These are phyloP conservation scores for Drosophila sproati DNA, from an alignment of 1,140 invertebrate genomes.

Conservation along the genomic window DNA sequence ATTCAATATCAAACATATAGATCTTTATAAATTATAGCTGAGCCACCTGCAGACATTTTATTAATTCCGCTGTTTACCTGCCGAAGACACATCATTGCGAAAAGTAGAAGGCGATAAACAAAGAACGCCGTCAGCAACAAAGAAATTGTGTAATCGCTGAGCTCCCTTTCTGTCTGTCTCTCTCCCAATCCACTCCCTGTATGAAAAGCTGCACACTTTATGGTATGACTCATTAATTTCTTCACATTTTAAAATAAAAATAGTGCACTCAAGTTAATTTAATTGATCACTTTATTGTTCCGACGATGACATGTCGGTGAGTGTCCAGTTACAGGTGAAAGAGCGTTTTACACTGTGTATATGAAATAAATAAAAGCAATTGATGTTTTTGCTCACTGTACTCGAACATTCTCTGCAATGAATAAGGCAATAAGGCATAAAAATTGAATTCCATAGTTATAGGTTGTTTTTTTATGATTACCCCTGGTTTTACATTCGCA, in stretches of 20 bases:
- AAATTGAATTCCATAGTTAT: not conserved
- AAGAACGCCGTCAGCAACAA: too few species aligned
- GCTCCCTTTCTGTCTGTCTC: not conserved
- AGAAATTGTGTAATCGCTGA: too few species aligned
- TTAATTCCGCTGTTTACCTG: too few species aligned
- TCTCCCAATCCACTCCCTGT: not conserved
- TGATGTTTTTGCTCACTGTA: not conserved
- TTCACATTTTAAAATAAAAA: not conserved
- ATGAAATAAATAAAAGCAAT: not conserved
- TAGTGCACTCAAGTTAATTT: slow-evolving; percentile 11
- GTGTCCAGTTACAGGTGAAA: not conserved
- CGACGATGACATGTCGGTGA: slow-evolving; percentile 14
- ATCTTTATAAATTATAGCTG: too few species aligned
- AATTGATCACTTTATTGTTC: slow-evolving; percentile 38
- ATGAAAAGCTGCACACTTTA: not conserved
- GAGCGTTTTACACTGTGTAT: not conserved
- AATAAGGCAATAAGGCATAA: not conserved
- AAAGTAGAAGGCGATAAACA: too few species aligned
- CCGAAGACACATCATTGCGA: too few species aligned
- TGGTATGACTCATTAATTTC: not conserved
- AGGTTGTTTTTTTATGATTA: not conserved
- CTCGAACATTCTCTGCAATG: not conserved
- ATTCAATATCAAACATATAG: not conserved
- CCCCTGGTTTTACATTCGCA: not conserved
- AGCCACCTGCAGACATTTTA: too few species aligned